Percentiles rank a stretch among this genome's conserved stretches.
phyloP scores from a whole-genome alignment of 2,888 invertebrate species.

The Lasioglossum leucozonium region DNA sequence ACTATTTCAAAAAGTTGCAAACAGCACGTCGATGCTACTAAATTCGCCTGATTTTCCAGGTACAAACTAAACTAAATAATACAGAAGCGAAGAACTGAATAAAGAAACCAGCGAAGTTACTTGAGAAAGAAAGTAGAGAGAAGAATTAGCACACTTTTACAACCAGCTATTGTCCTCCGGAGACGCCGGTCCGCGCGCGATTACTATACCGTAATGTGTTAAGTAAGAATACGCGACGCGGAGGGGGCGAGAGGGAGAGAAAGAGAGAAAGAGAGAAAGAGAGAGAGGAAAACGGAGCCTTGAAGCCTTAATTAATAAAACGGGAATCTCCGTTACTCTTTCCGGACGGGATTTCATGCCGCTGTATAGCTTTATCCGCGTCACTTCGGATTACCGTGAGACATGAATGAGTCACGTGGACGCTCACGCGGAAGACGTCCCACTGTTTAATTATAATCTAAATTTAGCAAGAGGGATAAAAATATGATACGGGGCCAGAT shows the following conservation, averaged over 20 bases:
- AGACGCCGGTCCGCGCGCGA: background rate
- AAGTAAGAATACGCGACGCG: background rate
- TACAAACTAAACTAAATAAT: background rate
- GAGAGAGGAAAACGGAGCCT: background rate
- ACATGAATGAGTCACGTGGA: constrained; percentile 41
- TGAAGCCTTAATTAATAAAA: constrained; percentile 20
- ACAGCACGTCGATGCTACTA: no score
- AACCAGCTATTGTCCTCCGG: background rate
- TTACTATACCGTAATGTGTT: background rate
- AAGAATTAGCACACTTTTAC: background rate
- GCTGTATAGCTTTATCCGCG: constrained; percentile 22
- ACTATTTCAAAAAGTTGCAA: no score
- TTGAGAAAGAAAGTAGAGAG: background rate
- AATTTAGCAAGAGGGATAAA: constrained; percentile 31
- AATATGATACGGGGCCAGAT: constrained; percentile 8
- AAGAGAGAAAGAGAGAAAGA: background rate
- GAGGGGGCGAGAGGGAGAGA: accelerated
- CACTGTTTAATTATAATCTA: constrained; percentile 17
- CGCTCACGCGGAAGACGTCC: constrained; percentile 14
- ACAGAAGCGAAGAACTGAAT: background rate
- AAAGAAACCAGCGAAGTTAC: background rate
- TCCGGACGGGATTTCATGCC: constrained; percentile 18
- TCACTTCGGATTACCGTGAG: constrained; percentile 41
- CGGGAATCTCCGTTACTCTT: constrained; percentile 25
- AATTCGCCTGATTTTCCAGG: no score